phyloP scores from a whole-genome alignment of 2,113 vertebrate genomes.

The Heloderma charlesbogerti region DNA sequence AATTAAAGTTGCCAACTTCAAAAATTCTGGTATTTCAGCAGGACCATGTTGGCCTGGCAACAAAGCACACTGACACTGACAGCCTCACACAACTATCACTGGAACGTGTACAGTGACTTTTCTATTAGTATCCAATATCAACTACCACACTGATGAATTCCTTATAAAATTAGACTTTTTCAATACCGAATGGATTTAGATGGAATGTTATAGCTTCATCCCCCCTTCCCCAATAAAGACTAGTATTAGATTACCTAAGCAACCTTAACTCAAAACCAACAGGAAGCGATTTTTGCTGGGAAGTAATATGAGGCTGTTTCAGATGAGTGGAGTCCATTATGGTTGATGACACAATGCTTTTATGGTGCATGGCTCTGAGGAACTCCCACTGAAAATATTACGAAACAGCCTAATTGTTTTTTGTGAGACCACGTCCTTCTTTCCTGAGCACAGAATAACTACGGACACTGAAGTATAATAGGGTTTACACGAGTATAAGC shows the following conservation, averaged over 20 bases:
- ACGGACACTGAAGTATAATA: neutral
- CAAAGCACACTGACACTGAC: neutral
- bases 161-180: slow-evolving; percentile 35
- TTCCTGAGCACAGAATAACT: neutral
- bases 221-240: slow-evolving; percentile 5
- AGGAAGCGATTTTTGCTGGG: neutral
- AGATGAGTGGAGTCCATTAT: neutral
- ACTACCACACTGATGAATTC: neutral
- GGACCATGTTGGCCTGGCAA: neutral
- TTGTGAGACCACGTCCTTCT: neutral
- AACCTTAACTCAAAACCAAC: slow-evolving; percentile 11
- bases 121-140: neutral
- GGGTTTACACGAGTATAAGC: neutral
- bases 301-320: neutral
- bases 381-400: neutral
- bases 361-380: neutral
- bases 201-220: neutral
- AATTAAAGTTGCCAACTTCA: neutral
- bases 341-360: neutral
- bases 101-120: neutral
- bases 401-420: neutral
- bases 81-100: neutral
- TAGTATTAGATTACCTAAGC: slow-evolving; percentile 8
- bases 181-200: neutral
- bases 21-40: neutral